phyloP scores from a whole-genome alignment of 2,797 vertebrate species.

The Euthynnus affinis region DNA sequence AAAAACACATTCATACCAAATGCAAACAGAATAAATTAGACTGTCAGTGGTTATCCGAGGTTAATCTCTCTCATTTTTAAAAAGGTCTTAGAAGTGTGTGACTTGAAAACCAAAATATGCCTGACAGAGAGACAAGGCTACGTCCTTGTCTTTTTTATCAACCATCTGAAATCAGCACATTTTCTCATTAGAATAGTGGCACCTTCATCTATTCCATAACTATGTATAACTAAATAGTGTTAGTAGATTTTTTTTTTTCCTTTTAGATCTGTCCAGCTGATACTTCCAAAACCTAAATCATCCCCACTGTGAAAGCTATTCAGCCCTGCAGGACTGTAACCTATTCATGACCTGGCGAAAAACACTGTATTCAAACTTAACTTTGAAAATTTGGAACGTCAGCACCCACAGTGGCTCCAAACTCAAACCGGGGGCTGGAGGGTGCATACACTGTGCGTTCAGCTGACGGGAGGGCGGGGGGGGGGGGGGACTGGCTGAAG shows the following conservation, averaged over 20 bases:
- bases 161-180: conserved; percentile 40
- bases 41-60: conserved; percentile 61
- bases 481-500: conserved; percentile 6
- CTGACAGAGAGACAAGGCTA: conserved; percentile 22
- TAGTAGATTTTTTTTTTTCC: not conserved
- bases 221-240: conserved; percentile 11
- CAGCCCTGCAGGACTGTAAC: conserved; percentile 35
- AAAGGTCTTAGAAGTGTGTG: conserved; percentile 52
- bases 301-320: conserved; percentile 37
- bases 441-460: conserved; percentile 40
- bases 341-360: conserved; percentile 43
- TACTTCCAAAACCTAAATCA: conserved; percentile 29
- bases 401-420: conserved; percentile 38
- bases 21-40: conserved; percentile 54
- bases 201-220: conserved; percentile 1
- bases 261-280: not conserved
- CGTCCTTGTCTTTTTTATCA: conserved; percentile 44
- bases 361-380: conserved; percentile 32
- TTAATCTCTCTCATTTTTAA: conserved; percentile 57
- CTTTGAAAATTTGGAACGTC: conserved; percentile 55
- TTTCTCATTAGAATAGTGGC: conserved; percentile 9
- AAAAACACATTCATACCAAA: conserved; percentile 28
- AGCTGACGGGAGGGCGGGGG: too few species aligned
- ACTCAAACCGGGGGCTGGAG: conserved; percentile 36
- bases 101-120: conserved; percentile 53